Evolutionary conservation across 2,113 vertebrate species (phyloP).

Genomic region (Nannobrachium achirus): DNA sequence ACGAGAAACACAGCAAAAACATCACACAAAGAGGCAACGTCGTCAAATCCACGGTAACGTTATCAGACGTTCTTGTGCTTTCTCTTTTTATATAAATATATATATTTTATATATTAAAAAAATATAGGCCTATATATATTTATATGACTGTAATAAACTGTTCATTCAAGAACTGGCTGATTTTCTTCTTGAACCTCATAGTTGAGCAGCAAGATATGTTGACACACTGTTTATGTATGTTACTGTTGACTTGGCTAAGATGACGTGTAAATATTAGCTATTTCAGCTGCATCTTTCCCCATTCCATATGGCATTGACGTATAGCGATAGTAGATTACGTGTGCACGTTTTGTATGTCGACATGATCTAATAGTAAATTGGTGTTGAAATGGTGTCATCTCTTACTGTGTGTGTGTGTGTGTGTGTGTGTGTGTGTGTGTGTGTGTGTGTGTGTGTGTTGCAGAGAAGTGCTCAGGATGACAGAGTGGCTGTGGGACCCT

Average conservation of each 20-base stretch:
- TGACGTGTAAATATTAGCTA: background rate
- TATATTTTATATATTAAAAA: background rate
- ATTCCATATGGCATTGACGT: background rate
- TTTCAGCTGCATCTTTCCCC: background rate
- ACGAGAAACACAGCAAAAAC: slow-evolving; percentile 87
- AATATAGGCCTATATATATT: background rate
- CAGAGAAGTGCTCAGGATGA: slow-evolving; percentile 84
- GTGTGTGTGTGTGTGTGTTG: background rate
- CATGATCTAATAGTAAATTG: too few species aligned
- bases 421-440: too few species aligned
- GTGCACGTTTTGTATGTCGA: too few species aligned
- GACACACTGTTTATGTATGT: too few species aligned
- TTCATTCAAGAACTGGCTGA: background rate
- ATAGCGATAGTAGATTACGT: background rate
- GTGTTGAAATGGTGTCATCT: background rate
- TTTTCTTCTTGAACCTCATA: background rate
- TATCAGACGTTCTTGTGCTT: background rate
- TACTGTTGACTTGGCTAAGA: background rate
- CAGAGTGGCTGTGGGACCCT: slow-evolving; percentile 85
- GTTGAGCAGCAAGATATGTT: background rate
- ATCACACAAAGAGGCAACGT: slow-evolving; percentile 85
- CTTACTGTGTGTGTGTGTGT: background rate
- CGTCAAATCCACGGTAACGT: slow-evolving; percentile 81
- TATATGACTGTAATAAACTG: background rate
- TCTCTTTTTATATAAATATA: background rate